Conservation (phyloP, 2,797 vertebrate genomes). For the Notamacropus eugenii region DNA sequence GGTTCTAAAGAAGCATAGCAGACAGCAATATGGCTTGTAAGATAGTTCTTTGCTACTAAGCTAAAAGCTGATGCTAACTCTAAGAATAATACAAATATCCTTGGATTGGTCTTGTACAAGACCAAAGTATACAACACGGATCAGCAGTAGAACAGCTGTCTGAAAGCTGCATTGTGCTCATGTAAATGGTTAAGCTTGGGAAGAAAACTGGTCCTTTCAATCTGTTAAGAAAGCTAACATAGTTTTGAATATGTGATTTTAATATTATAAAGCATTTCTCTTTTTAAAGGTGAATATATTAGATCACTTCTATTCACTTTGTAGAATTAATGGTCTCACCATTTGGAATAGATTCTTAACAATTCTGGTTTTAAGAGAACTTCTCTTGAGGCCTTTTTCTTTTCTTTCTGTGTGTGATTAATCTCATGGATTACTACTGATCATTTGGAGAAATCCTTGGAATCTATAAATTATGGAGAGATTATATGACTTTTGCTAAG, state of each 20-base stretch:
- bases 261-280: not conserved
- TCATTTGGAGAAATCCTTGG: not conserved
- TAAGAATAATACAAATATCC: not conserved
- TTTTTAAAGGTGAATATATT: not conserved
- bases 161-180: not conserved
- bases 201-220: not conserved
- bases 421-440: not conserved
- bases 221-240: not conserved
- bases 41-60: not conserved
- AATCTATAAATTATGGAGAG: not conserved
- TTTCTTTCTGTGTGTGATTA: not conserved
- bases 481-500: not conserved
- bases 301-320: not conserved
- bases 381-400: not conserved
- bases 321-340: not conserved
- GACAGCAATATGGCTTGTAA: not conserved
- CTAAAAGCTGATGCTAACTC: not conserved
- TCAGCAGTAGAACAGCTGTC: not conserved
- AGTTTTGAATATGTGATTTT: not conserved
- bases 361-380: not conserved
- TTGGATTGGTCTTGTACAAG: too few species aligned
- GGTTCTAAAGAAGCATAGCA: not conserved
- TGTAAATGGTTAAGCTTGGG: not conserved
- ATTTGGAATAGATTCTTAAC: not conserved
- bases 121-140: not conserved